Percentiles rank a stretch among this genome's conserved stretches.
phyloP scores from a whole-genome alignment of 2,113 vertebrate species.

The Melanotaenia duboulayi region DNA sequence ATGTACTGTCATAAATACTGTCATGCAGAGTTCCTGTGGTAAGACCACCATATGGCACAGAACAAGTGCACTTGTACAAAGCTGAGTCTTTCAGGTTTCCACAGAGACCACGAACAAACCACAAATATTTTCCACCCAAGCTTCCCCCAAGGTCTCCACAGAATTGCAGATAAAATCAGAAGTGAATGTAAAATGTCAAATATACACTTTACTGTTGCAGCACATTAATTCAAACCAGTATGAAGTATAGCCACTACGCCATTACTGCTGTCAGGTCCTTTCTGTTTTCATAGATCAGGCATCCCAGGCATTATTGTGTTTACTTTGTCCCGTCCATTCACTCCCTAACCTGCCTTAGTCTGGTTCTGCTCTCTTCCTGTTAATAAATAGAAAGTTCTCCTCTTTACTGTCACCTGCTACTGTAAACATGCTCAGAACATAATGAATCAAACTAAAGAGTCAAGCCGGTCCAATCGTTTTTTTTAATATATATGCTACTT shows the following conservation, averaged over 20 bases:
- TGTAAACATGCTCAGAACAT: no score
- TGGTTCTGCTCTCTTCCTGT: not conserved
- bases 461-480: no score
- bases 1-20: constrained; percentile 12
- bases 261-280: not conserved
- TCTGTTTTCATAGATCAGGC: not conserved
- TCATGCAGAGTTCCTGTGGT: constrained; percentile 58
- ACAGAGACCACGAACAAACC: constrained; percentile 55
- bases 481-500: no score
- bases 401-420: no score
- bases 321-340: no score
- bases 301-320: no score
- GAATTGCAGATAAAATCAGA: not conserved
- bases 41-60: constrained; percentile 33
- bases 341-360: no score
- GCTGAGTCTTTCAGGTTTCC: constrained; percentile 41
- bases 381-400: not conserved
- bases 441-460: no score
- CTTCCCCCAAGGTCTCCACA: not conserved
- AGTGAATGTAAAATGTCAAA: not conserved
- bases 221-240: no score
- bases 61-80: constrained; percentile 1
- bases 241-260: no score
- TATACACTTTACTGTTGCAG: not conserved
- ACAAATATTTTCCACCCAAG: constrained; percentile 37